phyloP scores from a whole-genome alignment of 2,888 invertebrate genomes.

The Caenorhabditis afra region DNA sequence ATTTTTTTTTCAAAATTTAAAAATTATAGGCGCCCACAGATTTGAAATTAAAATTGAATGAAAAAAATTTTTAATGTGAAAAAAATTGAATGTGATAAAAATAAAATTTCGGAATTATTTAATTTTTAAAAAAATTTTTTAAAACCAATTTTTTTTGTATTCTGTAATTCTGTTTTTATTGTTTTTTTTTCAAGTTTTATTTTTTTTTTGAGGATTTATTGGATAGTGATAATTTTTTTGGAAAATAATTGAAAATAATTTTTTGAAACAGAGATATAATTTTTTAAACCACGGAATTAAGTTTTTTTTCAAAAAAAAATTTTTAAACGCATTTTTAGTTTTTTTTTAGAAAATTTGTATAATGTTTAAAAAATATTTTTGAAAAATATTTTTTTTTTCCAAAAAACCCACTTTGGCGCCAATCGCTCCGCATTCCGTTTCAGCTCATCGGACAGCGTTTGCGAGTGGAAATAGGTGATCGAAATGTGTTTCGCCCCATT shows the following conservation, averaged over 20 bases:
- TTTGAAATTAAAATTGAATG: not conserved
- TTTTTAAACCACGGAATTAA: not conserved
- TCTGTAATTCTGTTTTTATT: no score
- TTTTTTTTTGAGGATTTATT: no score
- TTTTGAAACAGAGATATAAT: not conserved
- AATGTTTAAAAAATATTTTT: not conserved
- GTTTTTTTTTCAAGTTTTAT: no score
- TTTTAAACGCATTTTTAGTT: not conserved
- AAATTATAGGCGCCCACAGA: not conserved
- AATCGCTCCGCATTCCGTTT: constrained; percentile 90
- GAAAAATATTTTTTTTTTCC: not conserved
- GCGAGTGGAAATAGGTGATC: constrained; percentile 82
- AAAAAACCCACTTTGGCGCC: constrained; percentile 64
- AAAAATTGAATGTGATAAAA: no score
- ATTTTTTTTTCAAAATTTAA: not conserved
- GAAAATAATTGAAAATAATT: no score
- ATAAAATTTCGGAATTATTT: no score
- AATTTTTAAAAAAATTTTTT: no score
- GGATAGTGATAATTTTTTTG: no score
- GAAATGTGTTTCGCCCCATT: constrained; percentile 63
- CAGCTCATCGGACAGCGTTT: constrained; percentile 91
- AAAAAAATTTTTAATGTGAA: no score
- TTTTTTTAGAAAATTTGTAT: not conserved
- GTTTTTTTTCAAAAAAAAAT: not conserved
- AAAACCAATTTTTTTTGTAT: no score